phyloP scores from a whole-genome alignment of 1,140 invertebrate genomes.

The Callitettix versicolor region DNA sequence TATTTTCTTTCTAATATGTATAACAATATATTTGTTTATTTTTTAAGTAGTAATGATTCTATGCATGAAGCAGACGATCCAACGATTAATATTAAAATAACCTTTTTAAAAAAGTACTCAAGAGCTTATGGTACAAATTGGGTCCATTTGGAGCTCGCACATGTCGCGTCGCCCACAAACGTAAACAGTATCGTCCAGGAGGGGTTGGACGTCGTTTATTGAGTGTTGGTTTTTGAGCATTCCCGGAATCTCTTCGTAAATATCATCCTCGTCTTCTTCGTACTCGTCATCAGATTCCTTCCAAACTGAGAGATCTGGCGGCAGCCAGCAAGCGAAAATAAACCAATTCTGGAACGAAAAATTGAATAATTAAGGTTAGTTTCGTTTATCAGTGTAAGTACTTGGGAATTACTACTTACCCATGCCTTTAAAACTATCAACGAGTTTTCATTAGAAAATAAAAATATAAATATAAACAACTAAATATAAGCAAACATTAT shows the following conservation, averaged over 20 bases:
- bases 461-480: too few species aligned
- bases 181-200: constrained; percentile 18
- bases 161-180: constrained; percentile 13
- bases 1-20: too few species aligned
- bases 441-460: too few species aligned
- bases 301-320: constrained; percentile 18
- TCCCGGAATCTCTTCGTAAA: constrained; percentile 20
- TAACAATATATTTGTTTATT: too few species aligned
- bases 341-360: constrained; percentile 25
- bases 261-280: constrained; percentile 23
- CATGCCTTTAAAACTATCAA: too few species aligned
- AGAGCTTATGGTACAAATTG: constrained; percentile 24
- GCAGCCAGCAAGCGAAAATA: constrained; percentile 26
- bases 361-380: background rate
- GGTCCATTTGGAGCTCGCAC: constrained; percentile 25
- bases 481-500: too few species aligned
- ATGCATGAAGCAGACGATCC: too few species aligned
- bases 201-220: constrained; percentile 18
- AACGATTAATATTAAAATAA: too few species aligned
- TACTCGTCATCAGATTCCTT: constrained; percentile 20
- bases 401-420: too few species aligned
- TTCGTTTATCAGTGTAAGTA: too few species aligned
- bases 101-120: background rate
- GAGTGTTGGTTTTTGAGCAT: constrained; percentile 17
- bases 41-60: too few species aligned